phyloP scores from a whole-genome alignment of 2,888 invertebrate genomes.

The Epistrophe grossulariae region DNA sequence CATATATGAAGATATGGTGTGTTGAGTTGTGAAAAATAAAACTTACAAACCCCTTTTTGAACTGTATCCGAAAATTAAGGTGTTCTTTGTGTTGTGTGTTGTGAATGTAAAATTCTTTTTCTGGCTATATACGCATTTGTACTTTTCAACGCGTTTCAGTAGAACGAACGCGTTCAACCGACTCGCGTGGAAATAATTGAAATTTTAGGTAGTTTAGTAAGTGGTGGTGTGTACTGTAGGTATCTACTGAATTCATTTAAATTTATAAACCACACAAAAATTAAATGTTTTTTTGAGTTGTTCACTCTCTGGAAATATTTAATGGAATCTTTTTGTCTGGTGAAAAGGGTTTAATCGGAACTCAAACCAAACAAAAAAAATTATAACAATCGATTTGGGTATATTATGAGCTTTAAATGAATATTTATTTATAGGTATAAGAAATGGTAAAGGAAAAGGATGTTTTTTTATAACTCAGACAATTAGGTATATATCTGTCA shows the following conservation, averaged over 20 bases:
- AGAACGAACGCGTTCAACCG: constrained; percentile 43
- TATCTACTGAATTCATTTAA: no score
- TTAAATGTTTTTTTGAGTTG: constrained; percentile 4
- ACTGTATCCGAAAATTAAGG: constrained; percentile 25
- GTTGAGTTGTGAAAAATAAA: neutral
- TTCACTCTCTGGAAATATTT: constrained; percentile 26
- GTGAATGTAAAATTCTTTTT: constrained; percentile 13
- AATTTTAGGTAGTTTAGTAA: constrained; percentile 31
- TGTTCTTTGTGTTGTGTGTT: constrained; percentile 34
- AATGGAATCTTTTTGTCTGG: constrained; percentile 23
- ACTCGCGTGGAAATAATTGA: constrained; percentile 60
- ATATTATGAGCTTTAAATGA: no score
- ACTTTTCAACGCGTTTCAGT: constrained; percentile 23
- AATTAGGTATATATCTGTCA: no score
- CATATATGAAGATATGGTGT: neutral
- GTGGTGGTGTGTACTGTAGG: neutral
- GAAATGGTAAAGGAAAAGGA: no score
- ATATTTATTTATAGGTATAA: no score
- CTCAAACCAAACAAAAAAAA: neutral
- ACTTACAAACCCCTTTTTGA: constrained; percentile 21
- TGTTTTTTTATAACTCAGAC: no score
- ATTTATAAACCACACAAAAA: constrained; percentile 2
- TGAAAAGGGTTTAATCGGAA: constrained; percentile 15
- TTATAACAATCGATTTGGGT: no score
- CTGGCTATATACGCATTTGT: neutral